phyloP scores from a whole-genome alignment of 2,797 vertebrate genomes.

The Eptatretus atami region DNA sequence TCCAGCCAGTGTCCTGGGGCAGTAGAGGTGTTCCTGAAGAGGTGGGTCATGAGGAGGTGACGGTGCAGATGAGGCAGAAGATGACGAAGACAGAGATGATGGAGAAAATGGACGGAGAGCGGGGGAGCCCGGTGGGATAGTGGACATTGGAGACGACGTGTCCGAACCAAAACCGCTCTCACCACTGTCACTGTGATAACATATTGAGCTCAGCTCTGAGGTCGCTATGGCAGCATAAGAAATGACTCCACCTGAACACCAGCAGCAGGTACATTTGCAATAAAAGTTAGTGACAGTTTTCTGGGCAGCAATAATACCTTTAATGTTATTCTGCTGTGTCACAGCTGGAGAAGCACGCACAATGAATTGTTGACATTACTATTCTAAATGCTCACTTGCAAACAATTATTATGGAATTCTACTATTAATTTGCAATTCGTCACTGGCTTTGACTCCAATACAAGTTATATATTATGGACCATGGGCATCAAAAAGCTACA shows the following conservation, averaged over 20 bases:
- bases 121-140: neutral
- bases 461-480: too few relatives aligned
- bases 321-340: too few relatives aligned
- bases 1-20: neutral
- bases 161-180: conserved; percentile 3
- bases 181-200: neutral
- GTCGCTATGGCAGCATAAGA: conserved; percentile 1
- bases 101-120: neutral
- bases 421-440: too few relatives aligned
- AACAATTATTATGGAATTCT: too few relatives aligned
- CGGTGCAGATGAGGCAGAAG: neutral
- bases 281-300: neutral
- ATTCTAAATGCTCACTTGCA: too few relatives aligned
- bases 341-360: too few relatives aligned
- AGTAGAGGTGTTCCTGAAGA: conserved; percentile 3
- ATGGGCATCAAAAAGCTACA: too few relatives aligned
- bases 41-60: neutral
- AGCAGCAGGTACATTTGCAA: neutral
- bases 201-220: neutral
- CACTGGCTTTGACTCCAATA: too few relatives aligned
- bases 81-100: neutral
- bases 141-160: neutral
- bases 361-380: too few relatives aligned
- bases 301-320: too few relatives aligned
- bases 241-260: neutral